Percentiles rank a stretch among this genome's conserved stretches.
These are phyloP conservation scores for Coptodon rendalli DNA, from an alignment of 2,113 vertebrate species.

Conservation along the genomic window DNA sequence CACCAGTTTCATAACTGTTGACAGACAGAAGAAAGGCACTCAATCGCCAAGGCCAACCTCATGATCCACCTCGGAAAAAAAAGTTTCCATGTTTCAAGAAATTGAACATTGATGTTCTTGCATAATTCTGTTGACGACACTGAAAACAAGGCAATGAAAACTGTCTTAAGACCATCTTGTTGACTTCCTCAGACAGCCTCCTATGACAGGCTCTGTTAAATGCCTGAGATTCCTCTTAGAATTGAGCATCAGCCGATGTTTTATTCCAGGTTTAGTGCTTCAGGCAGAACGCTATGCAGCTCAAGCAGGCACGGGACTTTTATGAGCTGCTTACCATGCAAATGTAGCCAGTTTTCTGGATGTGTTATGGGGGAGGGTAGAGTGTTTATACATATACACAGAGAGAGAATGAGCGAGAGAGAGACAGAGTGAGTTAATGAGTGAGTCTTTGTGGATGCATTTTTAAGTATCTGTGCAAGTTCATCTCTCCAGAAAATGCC, in stretches of 20 bases:
- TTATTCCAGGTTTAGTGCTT: background rate
- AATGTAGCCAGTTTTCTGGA: background rate
- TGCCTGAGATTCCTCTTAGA: conserved; percentile 37
- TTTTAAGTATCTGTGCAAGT: background rate
- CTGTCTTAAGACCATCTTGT: background rate
- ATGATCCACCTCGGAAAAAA: fast-evolving
- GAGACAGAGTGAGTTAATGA: background rate
- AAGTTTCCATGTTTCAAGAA: background rate
- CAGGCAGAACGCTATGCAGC: background rate
- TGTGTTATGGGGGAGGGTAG: background rate
- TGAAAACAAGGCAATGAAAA: background rate
- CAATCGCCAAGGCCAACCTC: background rate
- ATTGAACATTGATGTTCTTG: background rate
- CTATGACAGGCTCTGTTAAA: conserved; percentile 18
- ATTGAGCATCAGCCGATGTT: background rate
- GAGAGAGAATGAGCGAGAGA: background rate
- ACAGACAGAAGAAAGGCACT: background rate
- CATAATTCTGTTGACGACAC: background rate
- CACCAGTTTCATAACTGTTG: background rate
- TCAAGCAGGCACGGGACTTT: background rate
- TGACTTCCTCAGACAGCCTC: background rate
- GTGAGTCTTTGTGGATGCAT: background rate
- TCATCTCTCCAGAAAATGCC: background rate
- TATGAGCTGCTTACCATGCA: conserved; percentile 18
- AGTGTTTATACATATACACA: background rate